phyloP scores from a whole-genome alignment of 2,888 invertebrate species.

The Eubasilissa splendida region DNA sequence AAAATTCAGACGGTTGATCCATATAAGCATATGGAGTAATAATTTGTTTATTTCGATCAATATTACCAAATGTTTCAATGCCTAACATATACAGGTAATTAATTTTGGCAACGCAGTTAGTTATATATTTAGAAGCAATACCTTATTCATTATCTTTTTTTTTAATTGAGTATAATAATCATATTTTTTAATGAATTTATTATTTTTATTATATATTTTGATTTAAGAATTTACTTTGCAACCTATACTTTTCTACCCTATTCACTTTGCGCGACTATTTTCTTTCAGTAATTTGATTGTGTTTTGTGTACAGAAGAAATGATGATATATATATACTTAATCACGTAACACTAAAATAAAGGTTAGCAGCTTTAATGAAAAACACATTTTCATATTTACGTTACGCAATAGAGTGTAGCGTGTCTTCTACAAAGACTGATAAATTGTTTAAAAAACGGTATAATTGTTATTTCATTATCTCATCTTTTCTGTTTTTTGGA shows the following conservation, averaged over 20 bases:
- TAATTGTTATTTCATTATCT: neutral
- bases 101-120: neutral
- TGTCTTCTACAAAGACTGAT: no score
- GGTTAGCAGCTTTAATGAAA: no score
- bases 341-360: no score
- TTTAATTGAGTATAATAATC: neutral
- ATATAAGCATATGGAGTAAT: slow-evolving; percentile 25
- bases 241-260: no score
- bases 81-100: neutral
- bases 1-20: slow-evolving; percentile 1
- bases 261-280: no score
- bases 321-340: no score
- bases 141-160: neutral
- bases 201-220: neutral
- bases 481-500: slow-evolving; percentile 10
- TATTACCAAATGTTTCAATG: slow-evolving; percentile 19
- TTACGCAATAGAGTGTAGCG: no score
- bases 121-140: no score
- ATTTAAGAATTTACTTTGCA: neutral
- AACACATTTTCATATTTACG: no score
- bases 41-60: slow-evolving; percentile 30
- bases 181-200: neutral
- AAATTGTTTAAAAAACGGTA: neutral
- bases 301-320: no score
- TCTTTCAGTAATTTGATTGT: no score